A percentile compares a stretch with the other conserved stretches of the same genome.
These are phyloP conservation scores for Entomyzon cyanotis DNA, from an alignment of 2,113 vertebrate species.

Conservation along the genomic window DNA sequence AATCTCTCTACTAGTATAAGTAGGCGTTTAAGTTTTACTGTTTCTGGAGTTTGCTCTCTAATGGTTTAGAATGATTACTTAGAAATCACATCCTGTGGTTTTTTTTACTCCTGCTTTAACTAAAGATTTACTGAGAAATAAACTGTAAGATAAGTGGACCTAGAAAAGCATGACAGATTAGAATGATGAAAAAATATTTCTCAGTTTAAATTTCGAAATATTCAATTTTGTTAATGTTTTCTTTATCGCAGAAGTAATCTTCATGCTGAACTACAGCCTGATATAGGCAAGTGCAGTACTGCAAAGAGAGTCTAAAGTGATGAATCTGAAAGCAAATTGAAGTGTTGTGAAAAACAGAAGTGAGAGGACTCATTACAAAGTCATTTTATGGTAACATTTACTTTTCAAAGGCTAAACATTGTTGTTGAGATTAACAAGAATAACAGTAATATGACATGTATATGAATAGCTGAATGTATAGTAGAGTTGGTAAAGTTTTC, in stretches of 20 bases:
- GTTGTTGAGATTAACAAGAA: constrained; percentile 78
- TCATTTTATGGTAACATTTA: constrained; percentile 82
- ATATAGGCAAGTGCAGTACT: background rate
- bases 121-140: background rate
- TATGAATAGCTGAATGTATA: constrained; percentile 74
- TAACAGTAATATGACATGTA: constrained; percentile 77
- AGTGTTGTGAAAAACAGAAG: constrained; percentile 61
- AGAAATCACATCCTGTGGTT: background rate
- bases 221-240: background rate
- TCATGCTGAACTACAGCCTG: background rate
- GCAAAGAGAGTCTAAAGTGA: constrained; percentile 38
- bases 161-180: background rate
- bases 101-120: background rate
- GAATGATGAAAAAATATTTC: background rate
- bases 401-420: constrained; percentile 77
- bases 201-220: background rate
- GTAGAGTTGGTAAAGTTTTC: constrained; percentile 73
- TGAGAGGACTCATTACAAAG: constrained; percentile 78
- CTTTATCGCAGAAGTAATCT: background rate
- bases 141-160: background rate
- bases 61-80: background rate
- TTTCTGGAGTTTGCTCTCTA: background rate
- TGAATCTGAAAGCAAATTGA: constrained; percentile 69
- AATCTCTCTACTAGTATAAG: background rate
- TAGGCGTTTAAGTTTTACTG: background rate